Evolutionary conservation across 2,113 vertebrate species (phyloP).

Genomic region (Microtus oregoni): DNA sequence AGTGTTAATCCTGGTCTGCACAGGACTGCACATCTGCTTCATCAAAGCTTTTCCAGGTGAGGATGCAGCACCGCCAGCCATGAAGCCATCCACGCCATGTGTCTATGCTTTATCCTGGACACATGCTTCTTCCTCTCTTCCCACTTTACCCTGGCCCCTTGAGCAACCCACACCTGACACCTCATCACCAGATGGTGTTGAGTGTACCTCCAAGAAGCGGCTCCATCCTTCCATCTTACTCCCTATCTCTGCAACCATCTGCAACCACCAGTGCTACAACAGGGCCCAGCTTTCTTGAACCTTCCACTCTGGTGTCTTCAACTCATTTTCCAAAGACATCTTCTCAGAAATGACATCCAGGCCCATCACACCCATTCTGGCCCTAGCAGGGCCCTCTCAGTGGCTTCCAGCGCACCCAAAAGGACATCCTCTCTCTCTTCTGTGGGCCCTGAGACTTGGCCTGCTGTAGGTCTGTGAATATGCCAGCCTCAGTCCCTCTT

Average conservation of each 20-base stretch:
- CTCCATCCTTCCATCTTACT: not conserved
- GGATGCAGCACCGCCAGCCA: not conserved
- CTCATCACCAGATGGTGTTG: accelerated
- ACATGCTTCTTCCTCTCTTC: not conserved
- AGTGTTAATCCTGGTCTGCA: not conserved
- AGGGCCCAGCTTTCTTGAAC: not conserved
- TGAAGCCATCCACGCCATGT: not conserved
- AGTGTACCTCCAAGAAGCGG: not conserved
- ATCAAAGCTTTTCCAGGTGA: not conserved
- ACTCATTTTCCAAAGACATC: not conserved
- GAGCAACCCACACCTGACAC: not conserved
- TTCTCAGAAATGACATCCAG: not conserved
- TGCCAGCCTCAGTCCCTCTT: not conserved
- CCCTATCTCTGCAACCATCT: not conserved
- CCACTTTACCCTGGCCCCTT: not conserved
- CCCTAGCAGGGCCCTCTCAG: not conserved
- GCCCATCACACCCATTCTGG: not conserved
- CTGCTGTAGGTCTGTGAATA: not conserved
- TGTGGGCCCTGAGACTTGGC: not conserved
- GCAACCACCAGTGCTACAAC: not conserved
- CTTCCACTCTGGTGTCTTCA: not conserved
- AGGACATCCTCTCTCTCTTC: not conserved
- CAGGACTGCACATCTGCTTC: not conserved
- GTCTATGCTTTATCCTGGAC: not conserved
- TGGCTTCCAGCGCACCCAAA: not conserved